Evolutionary conservation across 2,888 invertebrate genomes (phyloP), one percentile per base, ranked within the genome.

Genomic region (Mimachlamys varia): DNA sequence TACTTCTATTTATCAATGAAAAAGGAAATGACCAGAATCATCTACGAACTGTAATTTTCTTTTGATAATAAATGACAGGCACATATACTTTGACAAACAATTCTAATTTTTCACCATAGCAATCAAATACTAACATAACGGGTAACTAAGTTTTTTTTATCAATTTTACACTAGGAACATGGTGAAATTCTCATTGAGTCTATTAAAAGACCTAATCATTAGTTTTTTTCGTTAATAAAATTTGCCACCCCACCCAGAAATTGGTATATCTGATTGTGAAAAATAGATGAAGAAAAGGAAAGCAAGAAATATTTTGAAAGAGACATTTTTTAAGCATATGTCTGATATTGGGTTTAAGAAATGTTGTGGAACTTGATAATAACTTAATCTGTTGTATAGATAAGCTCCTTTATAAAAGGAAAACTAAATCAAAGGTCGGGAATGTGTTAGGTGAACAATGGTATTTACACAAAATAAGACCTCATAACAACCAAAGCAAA

Each of bases 401-500:
- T 62, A 62, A n/a, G 27, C 15, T 76, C 27, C 44, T 44, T 27
- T 76, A 33, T 4, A 33, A 33, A 33, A 76, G 12, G 12, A 58
- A 2, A 76, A 76, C 76, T 33, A 22, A 33, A 76, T n/a, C 27
- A 62, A 19, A 62, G 62, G 62, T 10, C 33, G 76, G 76, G 33
- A 33, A 5, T 76, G 33, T 76, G 76, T 27, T 76, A 27, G 33
- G 76, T 76, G 33, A 33, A 13, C 76, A 33, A 76, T 76, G 76
- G 76, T 76, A 76, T 76, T 33, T 13, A 76, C 76, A 76, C 27
- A 33, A 76, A 33, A 76, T 76, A 76, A 76, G 76, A 76, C 76
- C 27, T 76, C 76, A 76, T 22, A 76, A 27, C 76, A 76, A 76
- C 76, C 76, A 76, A 33, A 33, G 33, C 33, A 76, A 76, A 76